Conservation (phyloP, 2,797 vertebrate species). For the Catharus ustulatus region DNA sequence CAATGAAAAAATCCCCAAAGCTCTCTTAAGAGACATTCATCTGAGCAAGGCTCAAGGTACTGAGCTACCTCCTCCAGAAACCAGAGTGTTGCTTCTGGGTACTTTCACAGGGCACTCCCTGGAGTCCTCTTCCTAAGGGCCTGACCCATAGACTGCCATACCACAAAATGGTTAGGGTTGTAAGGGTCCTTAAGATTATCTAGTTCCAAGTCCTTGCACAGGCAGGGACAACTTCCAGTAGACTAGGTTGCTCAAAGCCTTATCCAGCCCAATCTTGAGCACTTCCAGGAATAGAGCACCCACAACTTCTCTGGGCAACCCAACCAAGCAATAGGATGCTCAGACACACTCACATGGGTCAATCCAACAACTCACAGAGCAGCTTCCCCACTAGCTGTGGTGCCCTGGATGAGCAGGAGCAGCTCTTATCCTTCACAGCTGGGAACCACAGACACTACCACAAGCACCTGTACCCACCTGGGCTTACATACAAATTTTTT, state of each 20-base stretch:
- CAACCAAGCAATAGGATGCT: fast-evolving
- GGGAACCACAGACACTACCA: fast-evolving
- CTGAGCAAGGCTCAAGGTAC: neutral
- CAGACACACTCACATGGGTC: neutral
- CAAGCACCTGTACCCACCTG: fast-evolving
- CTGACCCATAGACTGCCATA: neutral
- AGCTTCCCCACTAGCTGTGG: fast-evolving
- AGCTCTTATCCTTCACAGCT: fast-evolving
- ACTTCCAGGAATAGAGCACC: neutral
- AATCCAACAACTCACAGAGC: neutral
- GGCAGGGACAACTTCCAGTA: neutral
- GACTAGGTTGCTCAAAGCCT: neutral
- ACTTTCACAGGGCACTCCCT: neutral
- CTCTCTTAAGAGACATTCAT: neutral
- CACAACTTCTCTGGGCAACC: neutral
- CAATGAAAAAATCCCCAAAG: neutral
- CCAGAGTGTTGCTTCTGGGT: fast-evolving
- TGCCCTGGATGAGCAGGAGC: neutral
- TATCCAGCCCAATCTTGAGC: neutral
- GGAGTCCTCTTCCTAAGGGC: neutral
- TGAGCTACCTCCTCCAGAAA: neutral
- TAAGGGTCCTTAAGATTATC: neutral
- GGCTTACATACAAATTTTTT: neutral
- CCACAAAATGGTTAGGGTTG: neutral
- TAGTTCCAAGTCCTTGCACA: neutral